Percentiles rank a stretch among this genome's conserved stretches.
Evolutionary conservation across 1,140 invertebrate species (phyloP).

Genomic region (Drosophila arawakana): DNA sequence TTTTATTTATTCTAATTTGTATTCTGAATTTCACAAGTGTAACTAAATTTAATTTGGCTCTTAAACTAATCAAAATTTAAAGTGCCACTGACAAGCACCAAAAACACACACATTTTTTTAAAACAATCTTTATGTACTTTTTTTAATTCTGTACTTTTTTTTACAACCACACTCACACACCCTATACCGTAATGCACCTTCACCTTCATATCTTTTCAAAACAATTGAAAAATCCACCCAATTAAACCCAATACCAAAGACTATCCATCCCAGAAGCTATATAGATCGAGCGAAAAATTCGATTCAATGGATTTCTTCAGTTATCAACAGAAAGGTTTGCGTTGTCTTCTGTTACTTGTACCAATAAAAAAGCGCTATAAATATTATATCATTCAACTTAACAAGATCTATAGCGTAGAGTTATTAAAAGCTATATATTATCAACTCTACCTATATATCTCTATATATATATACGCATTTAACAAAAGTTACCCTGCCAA

Average conservation of each 20-base stretch:
- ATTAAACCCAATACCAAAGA: slow-evolving; percentile 53
- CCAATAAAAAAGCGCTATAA: slow-evolving; percentile 38
- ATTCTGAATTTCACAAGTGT: slow-evolving; percentile 38
- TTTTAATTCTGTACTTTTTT: not conserved
- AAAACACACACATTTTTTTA: not conserved
- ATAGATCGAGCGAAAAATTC: slow-evolving; percentile 87
- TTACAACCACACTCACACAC: slow-evolving; percentile 8
- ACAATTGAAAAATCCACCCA: slow-evolving; percentile 24
- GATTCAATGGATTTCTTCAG: slow-evolving; percentile 86
- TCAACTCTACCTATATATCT: slow-evolving; percentile 1
- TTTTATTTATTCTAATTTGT: slow-evolving; percentile 18
- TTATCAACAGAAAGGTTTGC: slow-evolving; percentile 84
- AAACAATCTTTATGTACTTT: slow-evolving; percentile 13
- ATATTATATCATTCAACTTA: slow-evolving; percentile 5
- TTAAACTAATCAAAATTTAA: slow-evolving; percentile 1
- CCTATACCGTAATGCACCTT: slow-evolving; percentile 29
- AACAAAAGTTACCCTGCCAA: slow-evolving; percentile 6
- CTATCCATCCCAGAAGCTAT: slow-evolving; percentile 85
- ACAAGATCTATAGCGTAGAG: slow-evolving; percentile 1
- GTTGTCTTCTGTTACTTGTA: slow-evolving; percentile 58
- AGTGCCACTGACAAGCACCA: slow-evolving; percentile 32
- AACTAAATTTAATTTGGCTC: slow-evolving; percentile 46
- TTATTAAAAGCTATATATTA: not conserved
- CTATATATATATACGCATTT: slow-evolving; percentile 1
- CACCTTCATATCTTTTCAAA: slow-evolving; percentile 24